A percentile compares a stretch with the other conserved stretches of the same genome.
Evolutionary conservation across 2,888 invertebrate species (phyloP).

Genomic region (Phyllotreta cruciferae): DNA sequence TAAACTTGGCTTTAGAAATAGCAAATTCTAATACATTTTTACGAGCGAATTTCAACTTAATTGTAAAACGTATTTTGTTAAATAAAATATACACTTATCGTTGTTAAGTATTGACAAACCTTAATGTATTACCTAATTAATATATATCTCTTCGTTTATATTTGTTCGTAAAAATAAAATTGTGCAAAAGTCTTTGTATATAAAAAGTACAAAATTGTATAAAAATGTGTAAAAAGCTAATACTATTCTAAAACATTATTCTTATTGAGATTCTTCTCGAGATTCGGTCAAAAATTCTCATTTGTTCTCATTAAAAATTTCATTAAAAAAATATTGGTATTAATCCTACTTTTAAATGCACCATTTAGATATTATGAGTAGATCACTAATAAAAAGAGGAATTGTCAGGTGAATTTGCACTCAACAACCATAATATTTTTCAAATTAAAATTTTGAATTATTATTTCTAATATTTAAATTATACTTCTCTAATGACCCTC

Average conservation of each 20-base stretch:
- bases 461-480: too few relatives aligned
- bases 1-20: not conserved
- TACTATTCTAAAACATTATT: slow-evolving; percentile 6
- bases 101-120: slow-evolving; percentile 18
- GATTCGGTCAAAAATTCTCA: slow-evolving; percentile 1
- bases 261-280: slow-evolving; percentile 15
- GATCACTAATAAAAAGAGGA: slow-evolving; percentile 18
- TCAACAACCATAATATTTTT: too few relatives aligned
- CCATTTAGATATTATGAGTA: slow-evolving; percentile 18
- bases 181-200: slow-evolving; percentile 28
- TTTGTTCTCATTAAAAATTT: slow-evolving; percentile 20
- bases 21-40: not conserved
- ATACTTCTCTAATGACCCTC: too few relatives aligned
- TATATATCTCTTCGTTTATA: not conserved
- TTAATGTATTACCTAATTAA: slow-evolving; percentile 6
- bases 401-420: too few relatives aligned
- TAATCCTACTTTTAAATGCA: slow-evolving; percentile 1
- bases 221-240: slow-evolving; percentile 29
- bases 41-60: slow-evolving; percentile 9
- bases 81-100: slow-evolving; percentile 24
- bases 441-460: too few relatives aligned
- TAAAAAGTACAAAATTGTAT: slow-evolving; percentile 32
- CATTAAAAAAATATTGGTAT: slow-evolving; percentile 19
- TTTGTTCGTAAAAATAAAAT: slow-evolving; percentile 20
- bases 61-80: slow-evolving; percentile 6